Base-by-base conservation (phyloP, 2,888 invertebrate species). In the Phasia obesa region DNA sequence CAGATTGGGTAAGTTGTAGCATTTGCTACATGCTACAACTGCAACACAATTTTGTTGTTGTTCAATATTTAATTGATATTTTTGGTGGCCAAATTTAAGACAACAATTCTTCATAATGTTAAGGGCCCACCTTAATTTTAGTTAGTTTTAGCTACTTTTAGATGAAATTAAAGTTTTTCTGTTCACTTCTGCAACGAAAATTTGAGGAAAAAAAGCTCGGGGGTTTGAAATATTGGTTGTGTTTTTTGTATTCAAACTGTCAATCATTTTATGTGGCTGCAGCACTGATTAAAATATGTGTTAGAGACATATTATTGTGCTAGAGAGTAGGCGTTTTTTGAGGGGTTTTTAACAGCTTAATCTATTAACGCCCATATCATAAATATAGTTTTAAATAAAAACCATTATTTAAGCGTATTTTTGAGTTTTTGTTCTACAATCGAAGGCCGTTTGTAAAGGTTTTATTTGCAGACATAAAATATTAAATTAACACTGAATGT, bases 1-100 rank as follows among this genome's bases (percentile, higher is more conserved):
- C 92, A 94, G 96, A 89, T 93, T 97, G 87, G 97, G 95, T 95
- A 91, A 92, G 92, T 65, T 31, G 21, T 19, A 57, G 60, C 55
- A 60, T 47, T 15, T 17, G 51, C 60, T 57, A 47, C 21, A 13
- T 62, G 55, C n/a, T n/a, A n/a, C 23, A 4, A 6, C 13, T 25
- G 55, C 60, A n/a, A 55, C 11, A 25, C 38, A 7, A 9, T 51
- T 23, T 4, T 27, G 11, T 19, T 1, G 19, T 42, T 59, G 11
- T 51, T 35, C 4, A 31, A 49, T 13, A 9, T 19, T 70, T 62
- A 71, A 71, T 35, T 6, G 31, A 62, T 38, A 47, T 49, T 69
- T 17, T 2, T 35, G 44, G 27, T 31, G 23, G 59, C 59, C 53
- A 60, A 47, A 27, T 49, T 65, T 65, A 27, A 21, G 15, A 11